A percentile compares a stretch with the other conserved stretches of the same genome.
phyloP scores from a whole-genome alignment of 2,113 vertebrate species.

The Marmota monax region DNA sequence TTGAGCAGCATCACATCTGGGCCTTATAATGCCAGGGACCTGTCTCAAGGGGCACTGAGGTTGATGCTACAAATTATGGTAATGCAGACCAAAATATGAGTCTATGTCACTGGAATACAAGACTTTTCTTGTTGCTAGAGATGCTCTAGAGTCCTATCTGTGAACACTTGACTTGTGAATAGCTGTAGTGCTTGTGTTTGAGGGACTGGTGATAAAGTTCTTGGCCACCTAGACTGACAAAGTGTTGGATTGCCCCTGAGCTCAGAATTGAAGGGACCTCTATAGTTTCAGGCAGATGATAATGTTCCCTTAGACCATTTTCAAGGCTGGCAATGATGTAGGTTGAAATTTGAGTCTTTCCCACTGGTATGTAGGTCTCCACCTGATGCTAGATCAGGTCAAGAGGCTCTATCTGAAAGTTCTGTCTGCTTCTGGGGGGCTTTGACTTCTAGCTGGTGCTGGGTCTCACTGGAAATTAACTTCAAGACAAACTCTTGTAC shows the following conservation, averaged over 20 bases:
- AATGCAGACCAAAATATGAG: background rate
- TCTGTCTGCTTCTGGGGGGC: no score
- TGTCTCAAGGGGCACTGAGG: background rate
- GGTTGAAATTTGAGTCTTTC: background rate
- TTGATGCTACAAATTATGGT: background rate
- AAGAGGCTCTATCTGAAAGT: background rate
- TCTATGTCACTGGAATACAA: background rate
- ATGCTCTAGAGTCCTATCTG: background rate
- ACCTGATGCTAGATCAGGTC: background rate
- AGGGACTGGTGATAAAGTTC: background rate
- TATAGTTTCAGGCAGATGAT: background rate
- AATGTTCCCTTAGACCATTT: background rate
- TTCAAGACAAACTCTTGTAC: no score
- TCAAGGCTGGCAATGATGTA: background rate
- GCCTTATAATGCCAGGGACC: background rate
- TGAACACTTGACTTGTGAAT: no score
- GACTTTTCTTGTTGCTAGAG: background rate
- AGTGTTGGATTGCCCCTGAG: no score
- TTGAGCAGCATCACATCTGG: background rate
- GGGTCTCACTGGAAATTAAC: background rate
- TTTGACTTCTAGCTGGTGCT: background rate
- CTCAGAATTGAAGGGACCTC: background rate
- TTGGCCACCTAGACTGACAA: fast-evolving
- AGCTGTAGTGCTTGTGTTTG: background rate
- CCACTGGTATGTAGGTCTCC: background rate